Evolutionary conservation across 2,888 invertebrate genomes (phyloP).

Genomic region (Ceriagrion tenellum): DNA sequence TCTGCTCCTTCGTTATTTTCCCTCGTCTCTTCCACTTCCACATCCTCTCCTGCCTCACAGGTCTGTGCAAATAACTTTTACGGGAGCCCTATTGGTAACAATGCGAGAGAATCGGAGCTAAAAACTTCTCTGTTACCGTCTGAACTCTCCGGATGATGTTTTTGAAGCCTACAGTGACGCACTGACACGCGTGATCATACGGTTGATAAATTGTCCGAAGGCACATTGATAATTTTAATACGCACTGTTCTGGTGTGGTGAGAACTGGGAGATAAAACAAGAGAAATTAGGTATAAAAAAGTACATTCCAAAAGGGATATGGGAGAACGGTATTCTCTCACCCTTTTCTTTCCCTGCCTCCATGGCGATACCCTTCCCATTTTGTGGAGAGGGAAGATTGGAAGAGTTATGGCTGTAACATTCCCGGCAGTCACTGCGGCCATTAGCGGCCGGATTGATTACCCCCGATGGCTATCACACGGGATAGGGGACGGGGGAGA

Average conservation of each 20-base stretch:
- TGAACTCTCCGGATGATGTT: no score
- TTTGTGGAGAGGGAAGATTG: neutral
- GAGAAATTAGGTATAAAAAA: neutral
- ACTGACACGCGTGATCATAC: no score
- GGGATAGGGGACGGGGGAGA: neutral
- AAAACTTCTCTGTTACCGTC: no score
- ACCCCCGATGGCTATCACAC: constrained; percentile 1
- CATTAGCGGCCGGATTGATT: constrained; percentile 25
- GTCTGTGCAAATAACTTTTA: no score
- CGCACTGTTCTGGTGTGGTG: neutral
- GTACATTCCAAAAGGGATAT: neutral
- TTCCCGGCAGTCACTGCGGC: constrained; percentile 19
- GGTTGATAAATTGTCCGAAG: no score
- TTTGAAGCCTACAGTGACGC: no score
- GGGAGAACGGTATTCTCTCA: neutral
- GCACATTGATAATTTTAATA: neutral
- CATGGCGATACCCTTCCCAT: neutral
- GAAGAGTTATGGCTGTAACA: neutral
- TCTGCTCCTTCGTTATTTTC: no score
- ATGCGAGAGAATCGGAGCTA: no score
- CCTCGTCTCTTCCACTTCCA: no score
- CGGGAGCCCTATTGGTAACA: no score
- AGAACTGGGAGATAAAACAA: neutral
- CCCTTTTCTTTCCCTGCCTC: neutral
- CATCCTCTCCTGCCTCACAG: no score